Evolutionary conservation across 2,797 vertebrate species (phyloP), one percentile per base, ranked within the genome.

Genomic region (Strix occidentalis): DNA sequence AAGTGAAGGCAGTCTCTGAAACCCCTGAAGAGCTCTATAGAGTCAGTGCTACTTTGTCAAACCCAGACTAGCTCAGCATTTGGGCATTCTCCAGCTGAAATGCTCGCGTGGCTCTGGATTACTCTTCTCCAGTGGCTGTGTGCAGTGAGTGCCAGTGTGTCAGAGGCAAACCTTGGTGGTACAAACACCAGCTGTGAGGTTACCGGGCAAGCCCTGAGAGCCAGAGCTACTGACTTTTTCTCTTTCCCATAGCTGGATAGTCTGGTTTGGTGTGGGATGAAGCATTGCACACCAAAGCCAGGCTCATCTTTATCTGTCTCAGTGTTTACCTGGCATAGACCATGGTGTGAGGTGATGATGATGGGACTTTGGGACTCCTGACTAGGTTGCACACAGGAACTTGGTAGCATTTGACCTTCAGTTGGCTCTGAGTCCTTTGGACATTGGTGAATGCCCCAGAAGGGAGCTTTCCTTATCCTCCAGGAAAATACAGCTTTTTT

Each of bases 111-210:
- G 66, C 53, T 69, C 58, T 71, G 16, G 6, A 81, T 93, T 65
- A 25, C 24, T 69, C 16, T 71, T 80, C 35, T 89, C 46, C 31
- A 16, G 43, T 12, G 56, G 11, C 70, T 39, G 11, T 2, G 21
- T 21, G 41, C 23, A 23, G 33, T 0, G 0, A 74, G 45, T 41
- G 45, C 13, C 11, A 12, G 53, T 37, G 45, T 57, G 41, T 70
- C 54, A 63, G 82, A 53, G 56, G 17, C 31, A 82, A 90, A 39
- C 26, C 35, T 57, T 48, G 46, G 66, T 71, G 78, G 50, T 33
- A 20, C 53, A 57, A 21, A 51, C 25, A 50, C 37, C 28, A 35
- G 46, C 63, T 13, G 3, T 29, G 68, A 89, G 28, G 45, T 43
- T 61, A 41, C 43, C 4, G 4, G 37, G 66, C 50, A 89, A 91